These are phyloP conservation scores for Ligdia adustata DNA, from an alignment of 2,888 invertebrate genomes.

Conservation along the genomic window DNA sequence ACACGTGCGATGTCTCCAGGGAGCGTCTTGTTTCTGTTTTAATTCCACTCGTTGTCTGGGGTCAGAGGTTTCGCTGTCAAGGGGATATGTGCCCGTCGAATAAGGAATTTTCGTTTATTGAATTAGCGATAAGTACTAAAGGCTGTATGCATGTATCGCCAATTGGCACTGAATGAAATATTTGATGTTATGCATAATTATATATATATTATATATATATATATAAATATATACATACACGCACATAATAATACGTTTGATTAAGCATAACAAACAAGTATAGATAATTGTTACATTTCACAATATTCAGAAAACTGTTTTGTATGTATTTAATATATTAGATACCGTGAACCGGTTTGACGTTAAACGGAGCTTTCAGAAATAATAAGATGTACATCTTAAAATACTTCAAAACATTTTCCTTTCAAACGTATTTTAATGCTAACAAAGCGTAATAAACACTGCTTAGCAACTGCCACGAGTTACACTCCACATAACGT, in stretches of 20 bases:
- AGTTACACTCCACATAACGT: conserved; percentile 13
- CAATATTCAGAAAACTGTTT: too few species aligned
- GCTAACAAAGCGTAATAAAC: conserved; percentile 21
- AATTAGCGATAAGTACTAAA: conserved; percentile 1
- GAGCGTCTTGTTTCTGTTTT: conserved; percentile 29
- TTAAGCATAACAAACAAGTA: too few species aligned
- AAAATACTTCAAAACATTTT: conserved; percentile 6
- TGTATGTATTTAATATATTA: too few species aligned
- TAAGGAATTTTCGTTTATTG: conserved; percentile 8
- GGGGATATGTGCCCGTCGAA: conserved; percentile 18
- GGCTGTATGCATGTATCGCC: too few species aligned
- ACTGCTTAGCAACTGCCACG: conserved; percentile 14
- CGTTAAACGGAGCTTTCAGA: conserved; percentile 1
- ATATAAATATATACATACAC: neutral
- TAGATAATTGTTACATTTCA: too few species aligned
- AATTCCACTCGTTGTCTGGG: conserved; percentile 21
- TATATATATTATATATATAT: neutral
- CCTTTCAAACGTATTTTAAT: conserved; percentile 18
- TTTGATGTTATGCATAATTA: too few species aligned
- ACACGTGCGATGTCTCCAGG: conserved; percentile 18
- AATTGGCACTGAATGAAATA: too few species aligned
- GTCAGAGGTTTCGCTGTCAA: conserved; percentile 25
- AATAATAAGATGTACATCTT: neutral
- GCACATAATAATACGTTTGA: neutral
- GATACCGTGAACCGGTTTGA: too few species aligned